Base-by-base conservation (phyloP, 2,888 invertebrate genomes). In the Tolmerus cingulatus region DNA sequence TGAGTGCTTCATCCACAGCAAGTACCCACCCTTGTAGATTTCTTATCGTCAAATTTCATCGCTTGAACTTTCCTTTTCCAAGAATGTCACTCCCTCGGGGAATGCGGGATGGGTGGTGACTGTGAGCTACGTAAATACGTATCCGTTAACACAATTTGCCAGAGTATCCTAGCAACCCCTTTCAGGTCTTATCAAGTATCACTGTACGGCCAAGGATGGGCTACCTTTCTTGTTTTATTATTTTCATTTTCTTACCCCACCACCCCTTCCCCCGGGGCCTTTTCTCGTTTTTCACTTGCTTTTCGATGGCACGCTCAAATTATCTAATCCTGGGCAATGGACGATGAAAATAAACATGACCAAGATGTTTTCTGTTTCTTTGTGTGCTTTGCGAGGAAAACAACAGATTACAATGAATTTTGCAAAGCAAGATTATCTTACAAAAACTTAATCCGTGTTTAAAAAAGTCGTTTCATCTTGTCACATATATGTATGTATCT, bases 111-210 rank as follows among this genome's bases (percentile, higher is more conserved):
- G 27, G 85, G 46, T 46, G 79, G 43, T 23, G 34, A 34, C 34
- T 34, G 34, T 7, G 19, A 74, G 85, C 43, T 43, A 85, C 74
- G 74, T 85, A 85, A 85, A 85, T 85, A 85, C 74, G 85, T 74
- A 85, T 85, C 85, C 85, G 85, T 85, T 85, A 85, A 85, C 85
- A 74, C 85, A 74, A 85, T 85, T 74, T 85, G 30, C 19, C 16
- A 7, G 30, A 85, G 85, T 85, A 85, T 85, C 85, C 85, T 85
- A 85, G 85, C 85, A 85, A 85, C 85, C 85, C 85, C 85, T 85
- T 85, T 85, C 46, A 57, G 43, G 27, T 40, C 74, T 85, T 85
- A 85, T 85, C 85, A 85, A 74, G 74, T 85, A 85, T 85, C 85
- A 43, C n/a, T 37, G 74, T 30, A 27, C 46, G 46, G 74, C 27